These are phyloP conservation scores for Hydropsyche tenuis DNA, from an alignment of 1,140 invertebrate genomes.

Conservation along the genomic window DNA sequence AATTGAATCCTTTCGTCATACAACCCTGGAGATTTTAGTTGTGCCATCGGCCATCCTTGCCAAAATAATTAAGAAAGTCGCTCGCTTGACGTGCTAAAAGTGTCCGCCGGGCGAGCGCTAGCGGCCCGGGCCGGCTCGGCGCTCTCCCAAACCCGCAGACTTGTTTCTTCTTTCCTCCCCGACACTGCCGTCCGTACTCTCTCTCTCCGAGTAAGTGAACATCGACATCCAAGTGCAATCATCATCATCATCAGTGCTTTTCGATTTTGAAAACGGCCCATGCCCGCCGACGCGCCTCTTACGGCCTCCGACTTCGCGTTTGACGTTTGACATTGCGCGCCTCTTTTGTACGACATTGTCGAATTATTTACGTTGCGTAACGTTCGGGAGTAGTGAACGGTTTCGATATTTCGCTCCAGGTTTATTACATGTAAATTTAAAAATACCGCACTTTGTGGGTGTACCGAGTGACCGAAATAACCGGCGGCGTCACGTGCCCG, in stretches of 20 bases:
- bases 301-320: too few species aligned
- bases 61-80: constrained; percentile 79
- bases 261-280: too few species aligned
- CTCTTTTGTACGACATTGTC: too few species aligned
- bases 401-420: constrained; percentile 29
- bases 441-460: constrained; percentile 65
- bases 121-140: constrained; percentile 63
- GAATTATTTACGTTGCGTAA: constrained; percentile 22
- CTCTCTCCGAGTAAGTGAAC: constrained; percentile 58
- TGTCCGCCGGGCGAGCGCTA: constrained; percentile 70
- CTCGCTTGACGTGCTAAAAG: constrained; percentile 71
- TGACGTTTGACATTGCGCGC: too few species aligned
- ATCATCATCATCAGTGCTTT: constrained; percentile 42
- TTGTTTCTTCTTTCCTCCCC: constrained; percentile 63
- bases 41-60: constrained; percentile 67
- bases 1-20: constrained; percentile 56
- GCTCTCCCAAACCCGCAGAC: constrained; percentile 58
- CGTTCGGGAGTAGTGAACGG: constrained; percentile 6
- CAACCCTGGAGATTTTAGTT: constrained; percentile 62
- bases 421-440: constrained; percentile 55
- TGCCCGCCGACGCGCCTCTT: too few species aligned
- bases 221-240: constrained; percentile 44
- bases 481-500: constrained; percentile 49
- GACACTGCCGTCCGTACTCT: constrained; percentile 58
- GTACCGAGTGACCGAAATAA: constrained; percentile 59